Conservation (phyloP, 2,113 vertebrate genomes). For the Engraulis encrasicolus region DNA sequence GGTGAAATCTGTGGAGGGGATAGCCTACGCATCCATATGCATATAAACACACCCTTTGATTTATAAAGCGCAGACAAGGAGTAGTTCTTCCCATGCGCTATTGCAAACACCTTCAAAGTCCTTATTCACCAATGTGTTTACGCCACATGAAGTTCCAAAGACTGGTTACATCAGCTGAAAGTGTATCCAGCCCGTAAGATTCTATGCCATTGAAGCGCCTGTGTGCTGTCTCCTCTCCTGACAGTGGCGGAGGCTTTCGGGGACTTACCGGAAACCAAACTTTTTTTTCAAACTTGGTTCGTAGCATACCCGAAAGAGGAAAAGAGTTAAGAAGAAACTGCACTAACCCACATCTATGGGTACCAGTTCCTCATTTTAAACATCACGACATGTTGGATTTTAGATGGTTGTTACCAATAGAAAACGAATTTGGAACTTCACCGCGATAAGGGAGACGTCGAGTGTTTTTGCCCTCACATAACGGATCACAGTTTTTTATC, state of each 20-base stretch:
- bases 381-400: slow-evolving; percentile 55
- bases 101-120: neutral
- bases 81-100: too few species aligned
- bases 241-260: slow-evolving; percentile 39
- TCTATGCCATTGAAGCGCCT: slow-evolving; percentile 13
- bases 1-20: too few species aligned
- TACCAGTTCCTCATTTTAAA: slow-evolving; percentile 56
- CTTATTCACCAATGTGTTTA: neutral
- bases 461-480: slow-evolving; percentile 42
- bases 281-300: slow-evolving; percentile 58
- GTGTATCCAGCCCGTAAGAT: neutral
- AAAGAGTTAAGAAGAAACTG: slow-evolving; percentile 46
- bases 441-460: slow-evolving; percentile 46
- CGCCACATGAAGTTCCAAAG: neutral
- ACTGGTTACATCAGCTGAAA: neutral
- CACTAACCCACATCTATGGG: slow-evolving; percentile 40
- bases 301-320: slow-evolving; percentile 58
- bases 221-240: slow-evolving; percentile 32
- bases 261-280: slow-evolving; percentile 62
- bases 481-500: slow-evolving; percentile 48
- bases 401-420: slow-evolving; percentile 41
- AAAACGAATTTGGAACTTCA: slow-evolving; percentile 33
- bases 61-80: too few species aligned
- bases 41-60: too few species aligned
- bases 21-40: too few species aligned